Evolutionary conservation across 2,888 invertebrate species (phyloP).

Genomic region (Belgica antarctica): DNA sequence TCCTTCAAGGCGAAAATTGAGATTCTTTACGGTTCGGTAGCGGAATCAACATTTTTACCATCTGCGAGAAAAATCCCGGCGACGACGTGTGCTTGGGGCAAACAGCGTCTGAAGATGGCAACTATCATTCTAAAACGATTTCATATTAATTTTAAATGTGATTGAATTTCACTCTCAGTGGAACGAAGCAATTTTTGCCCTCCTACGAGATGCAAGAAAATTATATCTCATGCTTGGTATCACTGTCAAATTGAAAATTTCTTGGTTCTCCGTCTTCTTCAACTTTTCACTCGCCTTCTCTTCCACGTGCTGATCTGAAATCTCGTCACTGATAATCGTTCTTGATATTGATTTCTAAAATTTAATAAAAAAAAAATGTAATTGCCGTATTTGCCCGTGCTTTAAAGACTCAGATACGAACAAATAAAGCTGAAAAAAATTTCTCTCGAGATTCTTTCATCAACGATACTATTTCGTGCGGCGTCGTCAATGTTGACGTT

Average conservation of each 20-base stretch:
- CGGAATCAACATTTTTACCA: background rate
- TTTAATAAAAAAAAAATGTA: slow-evolving; percentile 28
- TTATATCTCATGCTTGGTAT: slow-evolving; percentile 39
- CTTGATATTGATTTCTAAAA: slow-evolving; percentile 26
- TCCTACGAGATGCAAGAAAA: slow-evolving; percentile 27
- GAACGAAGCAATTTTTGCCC: slow-evolving; percentile 1
- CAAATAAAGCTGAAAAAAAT: too few relatives aligned
- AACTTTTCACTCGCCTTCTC: background rate
- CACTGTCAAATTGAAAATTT: slow-evolving; percentile 38
- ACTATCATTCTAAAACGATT: slow-evolving; percentile 25
- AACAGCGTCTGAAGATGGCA: background rate
- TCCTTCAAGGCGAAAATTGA: slow-evolving; percentile 7
- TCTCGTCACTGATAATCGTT: background rate
- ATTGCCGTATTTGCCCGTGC: too few relatives aligned
- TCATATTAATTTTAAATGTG: slow-evolving; percentile 34
- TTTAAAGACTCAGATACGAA: too few relatives aligned
- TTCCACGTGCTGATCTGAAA: slow-evolving; percentile 6
- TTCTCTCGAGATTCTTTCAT: too few relatives aligned
- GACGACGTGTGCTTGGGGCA: background rate
- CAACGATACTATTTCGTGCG: too few relatives aligned
- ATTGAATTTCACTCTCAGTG: slow-evolving; percentile 25
- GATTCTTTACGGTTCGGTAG: background rate
- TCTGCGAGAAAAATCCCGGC: slow-evolving; percentile 11
- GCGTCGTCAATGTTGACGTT: too few relatives aligned
- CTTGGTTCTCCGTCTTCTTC: background rate